These are phyloP conservation scores for Seriola rivoliana DNA, from an alignment of 2,113 vertebrate species.

Conservation along the genomic window DNA sequence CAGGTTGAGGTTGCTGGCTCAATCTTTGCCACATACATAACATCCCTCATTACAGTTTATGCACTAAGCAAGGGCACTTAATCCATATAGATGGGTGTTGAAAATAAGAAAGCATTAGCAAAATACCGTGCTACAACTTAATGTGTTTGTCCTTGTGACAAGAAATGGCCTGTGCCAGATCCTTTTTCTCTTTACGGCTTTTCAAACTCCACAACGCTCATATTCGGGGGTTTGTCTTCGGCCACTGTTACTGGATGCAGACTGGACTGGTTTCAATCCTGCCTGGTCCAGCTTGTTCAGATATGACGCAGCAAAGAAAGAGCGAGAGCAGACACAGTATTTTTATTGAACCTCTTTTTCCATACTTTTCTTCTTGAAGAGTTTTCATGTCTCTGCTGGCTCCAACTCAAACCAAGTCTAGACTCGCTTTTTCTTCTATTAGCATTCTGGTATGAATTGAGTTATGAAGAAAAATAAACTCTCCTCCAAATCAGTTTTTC, in stretches of 20 bases:
- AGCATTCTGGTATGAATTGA: conserved; percentile 56
- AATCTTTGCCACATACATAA: conserved; percentile 16
- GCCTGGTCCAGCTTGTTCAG: conserved; percentile 27
- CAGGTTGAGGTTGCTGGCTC: conserved; percentile 24
- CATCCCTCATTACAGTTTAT: conserved; percentile 27
- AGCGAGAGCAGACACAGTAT: neutral
- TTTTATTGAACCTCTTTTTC: conserved; percentile 19
- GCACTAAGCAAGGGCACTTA: conserved; percentile 39
- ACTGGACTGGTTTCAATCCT: conserved; percentile 22
- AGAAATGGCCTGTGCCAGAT: conserved; percentile 36
- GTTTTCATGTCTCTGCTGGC: conserved; percentile 32
- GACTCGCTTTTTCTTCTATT: conserved; percentile 48
- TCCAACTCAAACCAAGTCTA: conserved; percentile 33
- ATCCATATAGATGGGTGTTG: conserved; percentile 36
- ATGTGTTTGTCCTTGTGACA: conserved; percentile 47
- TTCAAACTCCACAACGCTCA: conserved; percentile 11
- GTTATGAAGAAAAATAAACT: conserved; percentile 67
- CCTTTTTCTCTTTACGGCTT: conserved; percentile 10
- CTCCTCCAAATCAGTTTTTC: conserved; percentile 44
- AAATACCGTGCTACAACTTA: conserved; percentile 44
- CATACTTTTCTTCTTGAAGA: neutral
- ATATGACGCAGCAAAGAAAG: conserved; percentile 17
- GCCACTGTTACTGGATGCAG: conserved; percentile 32
- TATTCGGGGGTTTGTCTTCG: conserved; percentile 21
- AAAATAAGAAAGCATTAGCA: conserved; percentile 43